Conservation (phyloP, 1,140 invertebrate genomes). For the Anoplolepis gracilipes region DNA sequence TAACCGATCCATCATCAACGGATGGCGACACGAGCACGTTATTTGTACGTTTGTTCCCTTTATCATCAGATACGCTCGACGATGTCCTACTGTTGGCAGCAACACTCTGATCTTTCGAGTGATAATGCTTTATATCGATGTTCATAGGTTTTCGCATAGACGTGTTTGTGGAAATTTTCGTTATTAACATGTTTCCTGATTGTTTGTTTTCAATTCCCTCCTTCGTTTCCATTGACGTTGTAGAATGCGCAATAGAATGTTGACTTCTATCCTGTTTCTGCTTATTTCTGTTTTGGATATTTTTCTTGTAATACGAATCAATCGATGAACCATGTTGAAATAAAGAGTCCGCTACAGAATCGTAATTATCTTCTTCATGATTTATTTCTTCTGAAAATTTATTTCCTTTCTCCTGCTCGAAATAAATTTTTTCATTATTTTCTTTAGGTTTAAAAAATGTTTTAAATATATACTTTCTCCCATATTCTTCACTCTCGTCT, state of each 20-base stretch:
- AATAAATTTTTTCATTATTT: too few species aligned
- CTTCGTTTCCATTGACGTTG: background rate
- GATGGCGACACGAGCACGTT: constrained; percentile 19
- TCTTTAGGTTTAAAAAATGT: background rate
- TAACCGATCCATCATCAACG: constrained; percentile 40
- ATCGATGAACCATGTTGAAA: background rate
- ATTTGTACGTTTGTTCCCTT: constrained; percentile 20
- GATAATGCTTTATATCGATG: constrained; percentile 39
- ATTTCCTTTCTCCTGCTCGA: background rate
- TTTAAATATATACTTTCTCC: constrained; percentile 2
- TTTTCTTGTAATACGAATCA: background rate
- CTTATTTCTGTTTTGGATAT: background rate
- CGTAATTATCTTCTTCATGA: background rate
- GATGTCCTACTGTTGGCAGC: constrained; percentile 32
- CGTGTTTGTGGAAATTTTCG: background rate
- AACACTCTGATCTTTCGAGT: constrained; percentile 18
- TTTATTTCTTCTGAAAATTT: background rate
- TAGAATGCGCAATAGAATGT: background rate
- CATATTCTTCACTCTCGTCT: background rate
- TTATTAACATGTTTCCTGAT: constrained; percentile 25
- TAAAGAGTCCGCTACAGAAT: background rate
- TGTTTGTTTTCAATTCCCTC: background rate
- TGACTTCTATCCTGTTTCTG: background rate
- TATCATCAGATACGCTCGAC: constrained; percentile 37
- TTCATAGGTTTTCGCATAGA: background rate